Evolutionary conservation across 2,888 invertebrate species (phyloP).

Genomic region (Andrena haemorrhoa): DNA sequence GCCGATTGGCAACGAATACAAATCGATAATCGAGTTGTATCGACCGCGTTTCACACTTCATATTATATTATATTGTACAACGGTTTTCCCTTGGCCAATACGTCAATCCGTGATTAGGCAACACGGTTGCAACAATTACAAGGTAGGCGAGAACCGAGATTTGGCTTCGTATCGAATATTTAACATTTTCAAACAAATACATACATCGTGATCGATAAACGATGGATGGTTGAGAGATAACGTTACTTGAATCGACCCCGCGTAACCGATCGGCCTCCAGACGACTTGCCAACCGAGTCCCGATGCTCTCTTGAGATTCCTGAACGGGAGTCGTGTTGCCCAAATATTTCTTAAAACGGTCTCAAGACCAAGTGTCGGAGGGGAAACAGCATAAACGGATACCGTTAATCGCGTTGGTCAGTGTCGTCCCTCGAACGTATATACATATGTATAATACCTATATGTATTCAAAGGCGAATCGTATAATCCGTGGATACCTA

Average conservation of each 20-base stretch:
- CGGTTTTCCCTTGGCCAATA: too few relatives aligned
- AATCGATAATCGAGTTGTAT: too few relatives aligned
- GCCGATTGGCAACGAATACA: too few relatives aligned
- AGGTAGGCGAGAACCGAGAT: too few relatives aligned
- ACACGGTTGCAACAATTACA: too few relatives aligned
- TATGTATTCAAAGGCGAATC: neutral
- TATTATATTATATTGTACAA: too few relatives aligned
- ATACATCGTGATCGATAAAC: neutral
- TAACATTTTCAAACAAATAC: neutral
- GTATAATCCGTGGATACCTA: neutral
- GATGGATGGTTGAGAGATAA: neutral
- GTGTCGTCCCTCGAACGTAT: conserved; percentile 16
- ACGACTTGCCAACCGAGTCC: conserved; percentile 5
- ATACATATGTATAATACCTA: neutral
- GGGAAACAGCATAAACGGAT: conserved; percentile 47
- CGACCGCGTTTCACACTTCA: too few relatives aligned
- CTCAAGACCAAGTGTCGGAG: conserved; percentile 37
- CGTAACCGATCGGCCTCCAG: conserved; percentile 3
- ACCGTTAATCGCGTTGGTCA: conserved; percentile 54
- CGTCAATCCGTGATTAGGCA: too few relatives aligned
- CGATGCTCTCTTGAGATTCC: neutral
- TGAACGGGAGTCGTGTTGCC: conserved; percentile 7
- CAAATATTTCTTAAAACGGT: conserved; percentile 56
- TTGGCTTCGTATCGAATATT: too few relatives aligned
- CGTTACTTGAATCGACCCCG: conserved; percentile 28